Percentiles rank a stretch among this genome's conserved stretches.
Conservation (phyloP, 2,888 invertebrate genomes). For the Thymelicus sylvestris region DNA sequence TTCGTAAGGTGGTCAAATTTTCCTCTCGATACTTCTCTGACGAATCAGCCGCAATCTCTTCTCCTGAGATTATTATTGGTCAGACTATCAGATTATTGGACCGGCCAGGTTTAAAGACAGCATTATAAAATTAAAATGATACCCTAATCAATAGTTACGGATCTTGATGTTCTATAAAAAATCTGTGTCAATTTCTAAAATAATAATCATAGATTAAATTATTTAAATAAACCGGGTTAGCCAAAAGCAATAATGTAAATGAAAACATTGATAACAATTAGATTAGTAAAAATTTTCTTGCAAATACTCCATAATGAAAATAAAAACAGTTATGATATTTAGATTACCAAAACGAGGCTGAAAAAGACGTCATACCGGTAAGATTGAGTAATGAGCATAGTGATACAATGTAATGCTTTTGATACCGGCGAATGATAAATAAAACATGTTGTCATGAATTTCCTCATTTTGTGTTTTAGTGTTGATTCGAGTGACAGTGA, state of each 20-base stretch:
- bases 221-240: conserved; percentile 6
- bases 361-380: conserved; percentile 36
- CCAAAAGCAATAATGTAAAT: background rate
- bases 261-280: background rate
- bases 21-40: no score
- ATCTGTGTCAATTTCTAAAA: background rate
- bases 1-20: no score
- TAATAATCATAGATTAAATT: background rate
- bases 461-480: background rate
- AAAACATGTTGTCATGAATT: conserved; percentile 5
- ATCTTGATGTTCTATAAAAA: no score
- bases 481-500: background rate
- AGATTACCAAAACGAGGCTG: conserved; percentile 38
- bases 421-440: conserved; percentile 27
- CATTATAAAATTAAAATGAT: no score
- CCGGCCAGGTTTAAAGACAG: no score
- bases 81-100: no score
- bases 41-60: no score
- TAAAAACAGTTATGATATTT: conserved; percentile 27
- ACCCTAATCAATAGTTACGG: background rate
- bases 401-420: background rate
- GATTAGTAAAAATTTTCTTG: conserved; percentile 8
- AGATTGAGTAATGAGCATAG: conserved; percentile 3
- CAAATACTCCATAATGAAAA: conserved; percentile 22
- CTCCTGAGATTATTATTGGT: no score